Evolutionary conservation across 2,888 invertebrate species (phyloP).

Genomic region (Euplagia quadripunctaria): DNA sequence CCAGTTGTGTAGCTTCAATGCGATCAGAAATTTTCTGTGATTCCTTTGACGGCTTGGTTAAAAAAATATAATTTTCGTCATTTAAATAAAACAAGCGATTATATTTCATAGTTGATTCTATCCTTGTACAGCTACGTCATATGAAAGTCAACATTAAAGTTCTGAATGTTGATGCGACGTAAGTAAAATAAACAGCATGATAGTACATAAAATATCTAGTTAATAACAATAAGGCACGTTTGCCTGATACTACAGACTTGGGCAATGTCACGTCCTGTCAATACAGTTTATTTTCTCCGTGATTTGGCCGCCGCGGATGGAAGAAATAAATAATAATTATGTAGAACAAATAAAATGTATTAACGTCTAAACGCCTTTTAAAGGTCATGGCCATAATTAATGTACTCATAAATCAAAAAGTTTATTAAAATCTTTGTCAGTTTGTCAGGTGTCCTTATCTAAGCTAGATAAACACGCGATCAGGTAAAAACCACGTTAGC

Average conservation of each 20-base stretch:
- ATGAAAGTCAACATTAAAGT: background rate
- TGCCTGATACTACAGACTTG: slow-evolving; percentile 29
- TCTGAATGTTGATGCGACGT: background rate
- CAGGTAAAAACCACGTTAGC: background rate
- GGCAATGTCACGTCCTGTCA: slow-evolving; percentile 35
- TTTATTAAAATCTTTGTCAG: too few relatives aligned
- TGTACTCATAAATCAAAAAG: background rate
- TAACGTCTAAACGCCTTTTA: slow-evolving; percentile 3
- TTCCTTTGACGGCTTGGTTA: too few relatives aligned
- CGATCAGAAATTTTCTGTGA: too few relatives aligned
- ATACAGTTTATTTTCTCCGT: slow-evolving; percentile 31
- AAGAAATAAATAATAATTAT: slow-evolving; percentile 25
- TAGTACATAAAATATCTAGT: slow-evolving; percentile 13
- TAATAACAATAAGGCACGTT: slow-evolving; percentile 29
- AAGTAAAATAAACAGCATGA: slow-evolving; percentile 6
- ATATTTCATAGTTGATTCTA: too few relatives aligned
- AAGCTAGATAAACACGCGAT: background rate
- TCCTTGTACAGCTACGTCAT: background rate
- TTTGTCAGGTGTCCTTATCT: background rate
- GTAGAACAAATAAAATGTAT: slow-evolving; percentile 4
- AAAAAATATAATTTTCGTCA: too few relatives aligned
- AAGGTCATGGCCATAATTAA: background rate
- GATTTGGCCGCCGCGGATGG: slow-evolving; percentile 16
- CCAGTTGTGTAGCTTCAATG: too few relatives aligned
- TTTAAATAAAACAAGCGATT: too few relatives aligned